Evolutionary conservation across 2,888 invertebrate species (phyloP), one percentile per base, ranked within the genome.

Genomic region (Allygus modestus): DNA sequence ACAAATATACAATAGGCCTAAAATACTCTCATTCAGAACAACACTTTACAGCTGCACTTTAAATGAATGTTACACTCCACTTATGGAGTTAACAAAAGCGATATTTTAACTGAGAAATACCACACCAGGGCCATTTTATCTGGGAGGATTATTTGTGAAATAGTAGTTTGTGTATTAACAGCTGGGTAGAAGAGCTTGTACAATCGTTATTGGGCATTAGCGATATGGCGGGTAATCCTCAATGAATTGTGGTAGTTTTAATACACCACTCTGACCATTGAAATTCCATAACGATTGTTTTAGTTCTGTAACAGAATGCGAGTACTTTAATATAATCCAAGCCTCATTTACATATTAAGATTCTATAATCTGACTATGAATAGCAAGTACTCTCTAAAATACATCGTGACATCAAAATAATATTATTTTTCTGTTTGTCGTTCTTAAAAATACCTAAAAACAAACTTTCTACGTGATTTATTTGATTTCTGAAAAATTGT

Each of bases 131-230:
- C 11, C 58, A 28, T 17, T 65, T 28, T 65, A 65, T 65, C 65
- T 65, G 65, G 31, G 65, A 46, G 65, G 65, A 65, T 65, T 65
- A 65, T 31, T 17, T n/a, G 31, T 65, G 65, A 65, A 65, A 65
- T 65, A 65, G 31, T 65, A 65, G 65, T 31, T 31, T 9, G 65
- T 28, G 65, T 65, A 65, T 65, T 65, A 65, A 65, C 65, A 65
- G 65, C 28, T 65, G 17, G 65, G 12, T 15, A 17, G 65, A 65
- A 65, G 65, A 65, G 65, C 65, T 65, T 28, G 31, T 17, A n/a
- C 17, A 65, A 28, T 65, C 15, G 65, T 65, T 65, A 65, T 65
- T 65, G 65, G 65, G 65, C 65, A 58, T 58, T 58, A 58, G 2
- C 58, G 23, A 2, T 58, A 12, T 26, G 7, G 23, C 2, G 23